phyloP scores from a whole-genome alignment of 2,797 vertebrate genomes.

The Ataeniobius toweri region DNA sequence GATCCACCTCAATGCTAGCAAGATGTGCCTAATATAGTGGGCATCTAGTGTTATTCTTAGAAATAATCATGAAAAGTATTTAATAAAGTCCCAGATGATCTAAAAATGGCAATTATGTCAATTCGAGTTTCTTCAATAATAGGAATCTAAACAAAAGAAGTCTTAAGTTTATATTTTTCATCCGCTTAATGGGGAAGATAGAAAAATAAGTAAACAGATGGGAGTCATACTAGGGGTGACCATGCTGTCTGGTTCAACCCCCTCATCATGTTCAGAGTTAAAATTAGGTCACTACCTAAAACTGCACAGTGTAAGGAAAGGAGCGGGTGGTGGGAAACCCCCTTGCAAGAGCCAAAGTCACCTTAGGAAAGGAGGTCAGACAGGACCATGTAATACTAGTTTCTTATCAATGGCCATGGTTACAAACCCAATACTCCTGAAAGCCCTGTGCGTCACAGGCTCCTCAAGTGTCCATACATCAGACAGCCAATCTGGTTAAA shows the following conservation, averaged over 20 bases:
- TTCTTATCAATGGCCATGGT: conserved; percentile 56
- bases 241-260: conserved; percentile 55
- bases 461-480: conserved; percentile 76
- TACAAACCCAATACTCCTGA: conserved; percentile 52
- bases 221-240: conserved; percentile 43
- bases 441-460: conserved; percentile 61
- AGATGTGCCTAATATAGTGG: neutral
- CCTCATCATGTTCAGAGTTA: conserved; percentile 53
- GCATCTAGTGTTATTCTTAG: neutral
- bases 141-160: neutral
- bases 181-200: conserved; percentile 2
- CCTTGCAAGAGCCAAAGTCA: conserved; percentile 68
- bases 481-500: conserved; percentile 82
- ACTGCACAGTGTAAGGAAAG: conserved; percentile 52
- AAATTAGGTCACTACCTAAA: conserved; percentile 72
- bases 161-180: conserved; percentile 1
- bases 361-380: conserved; percentile 48
- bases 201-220: conserved; percentile 8
- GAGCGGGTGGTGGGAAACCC: conserved; percentile 68
- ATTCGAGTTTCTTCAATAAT: neutral
- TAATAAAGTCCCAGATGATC: neutral
- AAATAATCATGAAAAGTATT: neutral
- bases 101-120: neutral
- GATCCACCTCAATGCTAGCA: neutral
- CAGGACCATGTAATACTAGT: conserved; percentile 14